phyloP scores from a whole-genome alignment of 1,140 invertebrate species.

The Anthonomus grandis region DNA sequence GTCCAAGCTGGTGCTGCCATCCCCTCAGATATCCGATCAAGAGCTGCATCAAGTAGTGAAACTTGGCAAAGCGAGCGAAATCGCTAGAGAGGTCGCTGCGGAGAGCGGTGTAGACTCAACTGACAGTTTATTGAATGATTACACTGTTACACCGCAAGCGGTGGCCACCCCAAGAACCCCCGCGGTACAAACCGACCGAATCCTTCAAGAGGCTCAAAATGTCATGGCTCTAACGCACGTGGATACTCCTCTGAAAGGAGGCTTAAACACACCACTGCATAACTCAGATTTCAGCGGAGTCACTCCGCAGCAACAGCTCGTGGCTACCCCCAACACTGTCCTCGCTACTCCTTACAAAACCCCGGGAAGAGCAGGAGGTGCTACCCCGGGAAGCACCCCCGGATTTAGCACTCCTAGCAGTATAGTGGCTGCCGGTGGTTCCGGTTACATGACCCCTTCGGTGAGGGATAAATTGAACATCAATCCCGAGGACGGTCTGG shows the following conservation, averaged over 20 bases:
- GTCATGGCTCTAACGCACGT: conserved; percentile 97
- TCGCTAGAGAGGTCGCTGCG: conserved; percentile 85
- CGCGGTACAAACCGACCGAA: conserved; percentile 65
- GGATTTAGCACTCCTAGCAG: conserved; percentile 53
- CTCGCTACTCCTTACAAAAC: conserved; percentile 88
- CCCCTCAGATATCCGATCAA: conserved; percentile 95
- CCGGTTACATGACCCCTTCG: conserved; percentile 53
- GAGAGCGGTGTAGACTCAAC: conserved; percentile 79
- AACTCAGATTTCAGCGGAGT: conserved; percentile 85
- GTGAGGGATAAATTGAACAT: conserved; percentile 94
- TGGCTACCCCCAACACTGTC: conserved; percentile 93
- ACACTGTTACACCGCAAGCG: conserved; percentile 77
- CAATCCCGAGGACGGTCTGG: conserved; percentile 73
- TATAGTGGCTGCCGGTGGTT: conserved; percentile 42
- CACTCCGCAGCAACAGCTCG: conserved; percentile 66
- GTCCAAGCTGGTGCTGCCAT: conserved; percentile 93
- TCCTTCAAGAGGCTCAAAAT: conserved; percentile 94
- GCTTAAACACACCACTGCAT: conserved; percentile 88
- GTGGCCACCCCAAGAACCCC: conserved; percentile 85
- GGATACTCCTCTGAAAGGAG: conserved; percentile 96
- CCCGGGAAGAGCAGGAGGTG: conserved; percentile 46
- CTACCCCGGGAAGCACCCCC: conserved; percentile 51
- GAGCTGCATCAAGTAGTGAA: conserved; percentile 93
- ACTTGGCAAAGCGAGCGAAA: conserved; percentile 91
- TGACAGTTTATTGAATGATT: conserved; percentile 87